Evolutionary conservation across 1,140 invertebrate genomes (phyloP).

Genomic region (Philopotamus ludificatus): DNA sequence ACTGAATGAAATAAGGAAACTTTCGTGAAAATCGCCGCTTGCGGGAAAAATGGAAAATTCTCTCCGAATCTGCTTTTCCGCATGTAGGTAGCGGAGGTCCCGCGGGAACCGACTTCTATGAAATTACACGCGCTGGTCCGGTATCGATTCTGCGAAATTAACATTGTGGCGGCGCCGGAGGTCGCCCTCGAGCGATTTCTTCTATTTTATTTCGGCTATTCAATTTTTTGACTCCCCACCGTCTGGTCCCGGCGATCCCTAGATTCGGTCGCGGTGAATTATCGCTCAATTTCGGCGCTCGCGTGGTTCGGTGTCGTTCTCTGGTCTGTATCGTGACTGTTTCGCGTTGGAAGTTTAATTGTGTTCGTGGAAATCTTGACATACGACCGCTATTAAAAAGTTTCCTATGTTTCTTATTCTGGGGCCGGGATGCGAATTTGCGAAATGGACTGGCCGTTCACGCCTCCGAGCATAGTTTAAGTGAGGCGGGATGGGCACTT

Average conservation of each 20-base stretch:
- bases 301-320: not conserved
- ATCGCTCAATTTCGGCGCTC: not conserved
- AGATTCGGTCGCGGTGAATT: not conserved
- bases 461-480: too few relatives aligned
- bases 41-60: not conserved
- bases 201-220: not conserved
- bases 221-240: not conserved
- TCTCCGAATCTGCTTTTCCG: not conserved
- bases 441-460: too few relatives aligned
- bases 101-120: not conserved
- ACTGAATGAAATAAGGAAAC: constrained; percentile 6
- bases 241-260: not conserved
- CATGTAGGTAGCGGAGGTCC: not conserved
- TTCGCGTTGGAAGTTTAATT: not conserved
- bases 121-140: not conserved
- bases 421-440: too few relatives aligned
- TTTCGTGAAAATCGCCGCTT: not conserved
- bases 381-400: not conserved
- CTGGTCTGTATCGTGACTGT: not conserved
- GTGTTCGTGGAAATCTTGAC: not conserved
- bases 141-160: not conserved
- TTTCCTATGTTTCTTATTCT: too few relatives aligned
- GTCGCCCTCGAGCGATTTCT: not conserved
- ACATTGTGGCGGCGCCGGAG: too few relatives aligned
- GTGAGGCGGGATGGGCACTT: too few relatives aligned